Evolutionary conservation across 1,140 invertebrate genomes (phyloP), one percentile per base, ranked within the genome.

Genomic region (Saxidomus purpurata): DNA sequence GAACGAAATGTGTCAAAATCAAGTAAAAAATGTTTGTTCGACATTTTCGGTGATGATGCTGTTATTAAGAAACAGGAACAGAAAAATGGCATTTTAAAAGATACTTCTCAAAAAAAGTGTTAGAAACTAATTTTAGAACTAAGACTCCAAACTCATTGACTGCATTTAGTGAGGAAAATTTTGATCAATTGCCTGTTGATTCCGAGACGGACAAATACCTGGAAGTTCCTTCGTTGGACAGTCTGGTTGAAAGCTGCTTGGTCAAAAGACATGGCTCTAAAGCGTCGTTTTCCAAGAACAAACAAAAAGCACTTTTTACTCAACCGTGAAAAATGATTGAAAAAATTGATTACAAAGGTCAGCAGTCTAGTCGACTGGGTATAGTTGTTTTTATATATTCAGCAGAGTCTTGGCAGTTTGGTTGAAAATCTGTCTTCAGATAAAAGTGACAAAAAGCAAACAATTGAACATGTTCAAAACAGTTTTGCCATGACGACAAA

Each of bases 141-240:
- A 8, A 55, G 19, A 19, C 52, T 55, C 43, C 43, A 4, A 43
- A 43, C 15, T 43, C 43, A 8, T 15, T 43, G 4, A 8, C 43
- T 43, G 43, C 43, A 8, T 43, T 43, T 43, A 43, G 43, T 43
- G 43, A 43, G 43, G 43, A 43, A 19, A 55, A 55, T 55, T 55
- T 13, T 55, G 52, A 55, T 15, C 9, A 55, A 3, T 55, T 55
- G 2, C 52, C 52, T 22, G 52, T 55, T 19, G 52, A 55, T 19
- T 13, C 52, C 19, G 52, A 55, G 2, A 55, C 19, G 8, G 52
- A 82, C 6, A 82, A 82, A 71, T 85, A 36, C 15, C 17, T 85
- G n/a, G 17, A 71, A 47, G 63, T 69, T 43, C 82, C 82, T 22
- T 85, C 82, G 1, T 52, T 85, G 19, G 82, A 85, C 40, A 15